Evolutionary conservation across 64 coral and sea anemone genomes (phyloP).

Genomic region (Montipora cactus): DNA sequence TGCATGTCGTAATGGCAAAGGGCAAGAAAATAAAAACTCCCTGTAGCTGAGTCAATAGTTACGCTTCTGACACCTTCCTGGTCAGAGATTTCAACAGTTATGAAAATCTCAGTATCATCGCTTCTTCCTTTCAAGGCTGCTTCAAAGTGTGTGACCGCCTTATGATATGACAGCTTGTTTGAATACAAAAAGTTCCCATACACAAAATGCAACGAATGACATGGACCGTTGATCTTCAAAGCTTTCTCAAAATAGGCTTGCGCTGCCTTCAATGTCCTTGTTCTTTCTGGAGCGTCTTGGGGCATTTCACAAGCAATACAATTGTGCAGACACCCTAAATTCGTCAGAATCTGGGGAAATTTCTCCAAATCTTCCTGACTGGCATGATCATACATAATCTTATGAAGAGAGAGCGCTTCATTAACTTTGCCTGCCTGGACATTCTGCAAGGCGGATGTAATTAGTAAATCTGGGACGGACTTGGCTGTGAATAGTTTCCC

Average conservation of each 20-base stretch:
- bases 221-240: slow-evolving; percentile 4
- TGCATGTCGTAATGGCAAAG: background rate
- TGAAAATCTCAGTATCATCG: slow-evolving; percentile 9
- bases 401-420: slow-evolving; percentile 23
- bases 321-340: slow-evolving; percentile 37
- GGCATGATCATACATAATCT: slow-evolving; percentile 16
- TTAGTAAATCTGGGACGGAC: background rate
- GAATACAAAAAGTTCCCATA: slow-evolving; percentile 40
- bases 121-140: background rate
- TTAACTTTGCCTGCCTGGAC: slow-evolving; percentile 22
- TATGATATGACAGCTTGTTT: background rate
- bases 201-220: slow-evolving; percentile 12
- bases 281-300: background rate
- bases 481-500: slow-evolving; percentile 29
- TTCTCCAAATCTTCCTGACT: background rate
- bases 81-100: background rate
- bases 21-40: slow-evolving; percentile 9
- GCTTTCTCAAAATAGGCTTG: slow-evolving; percentile 31
- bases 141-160: background rate
- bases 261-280: background rate
- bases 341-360: slow-evolving; percentile 21
- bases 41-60: slow-evolving; percentile 7
- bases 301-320: background rate
- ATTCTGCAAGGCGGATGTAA: background rate
- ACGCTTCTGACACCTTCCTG: background rate